Conservation (phyloP, 1,140 invertebrate genomes). For the Cephus cinctus region DNA sequence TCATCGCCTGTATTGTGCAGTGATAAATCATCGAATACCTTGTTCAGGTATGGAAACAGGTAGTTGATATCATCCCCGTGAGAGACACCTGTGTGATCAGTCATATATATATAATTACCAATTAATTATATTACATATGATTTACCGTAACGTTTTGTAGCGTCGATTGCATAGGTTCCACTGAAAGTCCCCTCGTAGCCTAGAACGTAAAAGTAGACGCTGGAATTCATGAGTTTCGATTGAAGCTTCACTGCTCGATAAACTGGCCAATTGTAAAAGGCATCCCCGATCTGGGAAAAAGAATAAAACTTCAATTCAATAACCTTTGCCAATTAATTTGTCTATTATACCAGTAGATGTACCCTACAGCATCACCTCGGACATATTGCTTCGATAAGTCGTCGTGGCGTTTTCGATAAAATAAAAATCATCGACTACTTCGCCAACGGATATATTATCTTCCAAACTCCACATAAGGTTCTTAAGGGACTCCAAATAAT, state of each 20-base stretch:
- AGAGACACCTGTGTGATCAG: constrained; percentile 38
- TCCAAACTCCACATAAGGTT: too few species aligned
- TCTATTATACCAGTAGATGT: too few species aligned
- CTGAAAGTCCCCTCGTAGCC: constrained; percentile 39
- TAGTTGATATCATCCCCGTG: constrained; percentile 57
- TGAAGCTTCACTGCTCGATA: constrained; percentile 25
- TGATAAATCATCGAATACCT: constrained; percentile 11
- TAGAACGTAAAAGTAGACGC: constrained; percentile 38
- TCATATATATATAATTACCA: constrained; percentile 7
- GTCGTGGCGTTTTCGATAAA: too few species aligned
- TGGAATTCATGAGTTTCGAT: constrained; percentile 27
- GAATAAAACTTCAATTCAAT: not conserved
- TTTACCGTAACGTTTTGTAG: constrained; percentile 31
- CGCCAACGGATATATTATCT: too few species aligned
- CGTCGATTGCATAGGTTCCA: constrained; percentile 10
- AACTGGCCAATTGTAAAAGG: constrained; percentile 21
- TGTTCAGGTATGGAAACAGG: constrained; percentile 43
- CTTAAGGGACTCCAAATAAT: too few species aligned
- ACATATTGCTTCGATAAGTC: too few species aligned
- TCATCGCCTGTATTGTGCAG: constrained; percentile 38
- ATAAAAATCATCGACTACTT: too few species aligned
- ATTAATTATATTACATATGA: not conserved
- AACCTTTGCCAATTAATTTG: too few species aligned
- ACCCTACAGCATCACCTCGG: too few species aligned
- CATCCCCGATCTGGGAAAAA: constrained; percentile 31